These are phyloP conservation scores for Protobothrops flavoviridis DNA, from an alignment of 2,113 vertebrate species.

Conservation along the genomic window DNA sequence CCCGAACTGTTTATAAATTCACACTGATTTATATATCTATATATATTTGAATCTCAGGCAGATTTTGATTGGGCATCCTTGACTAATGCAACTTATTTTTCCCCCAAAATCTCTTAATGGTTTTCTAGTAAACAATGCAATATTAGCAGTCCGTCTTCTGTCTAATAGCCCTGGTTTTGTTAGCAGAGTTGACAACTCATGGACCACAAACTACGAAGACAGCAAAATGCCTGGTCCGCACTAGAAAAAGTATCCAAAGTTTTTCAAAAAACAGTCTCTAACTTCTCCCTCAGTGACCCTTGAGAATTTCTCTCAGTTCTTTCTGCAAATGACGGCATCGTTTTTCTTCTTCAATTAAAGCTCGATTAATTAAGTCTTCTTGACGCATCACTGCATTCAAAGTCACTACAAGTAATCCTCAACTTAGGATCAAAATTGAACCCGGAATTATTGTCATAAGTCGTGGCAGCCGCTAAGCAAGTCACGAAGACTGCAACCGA, in stretches of 20 bases:
- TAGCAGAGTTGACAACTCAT: not conserved
- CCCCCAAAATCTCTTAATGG: constrained; percentile 10
- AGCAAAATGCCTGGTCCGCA: too few relatives aligned
- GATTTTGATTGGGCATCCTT: constrained; percentile 33
- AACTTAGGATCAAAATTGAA: not conserved
- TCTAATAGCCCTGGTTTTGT: not conserved
- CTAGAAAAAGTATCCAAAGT: not conserved
- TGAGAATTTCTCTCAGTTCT: not conserved
- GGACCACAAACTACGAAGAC: too few relatives aligned
- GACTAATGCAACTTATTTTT: not conserved
- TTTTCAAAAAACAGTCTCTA: not conserved
- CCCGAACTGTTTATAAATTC: not conserved
- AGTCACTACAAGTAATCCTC: not conserved
- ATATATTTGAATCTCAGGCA: constrained; percentile 4
- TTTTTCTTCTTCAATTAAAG: not conserved
- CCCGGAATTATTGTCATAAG: too few relatives aligned
- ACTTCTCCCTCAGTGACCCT: not conserved
- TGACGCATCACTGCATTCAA: not conserved
- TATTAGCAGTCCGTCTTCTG: not conserved
- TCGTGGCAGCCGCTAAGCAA: too few relatives aligned
- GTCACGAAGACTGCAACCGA: too few relatives aligned
- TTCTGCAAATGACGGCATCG: not conserved
- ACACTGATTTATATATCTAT: not conserved
- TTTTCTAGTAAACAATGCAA: constrained; percentile 7
- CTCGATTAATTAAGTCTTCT: not conserved